Base-by-base conservation (phyloP, 1,140 invertebrate species). In the Lordiphosa mommai region DNA sequence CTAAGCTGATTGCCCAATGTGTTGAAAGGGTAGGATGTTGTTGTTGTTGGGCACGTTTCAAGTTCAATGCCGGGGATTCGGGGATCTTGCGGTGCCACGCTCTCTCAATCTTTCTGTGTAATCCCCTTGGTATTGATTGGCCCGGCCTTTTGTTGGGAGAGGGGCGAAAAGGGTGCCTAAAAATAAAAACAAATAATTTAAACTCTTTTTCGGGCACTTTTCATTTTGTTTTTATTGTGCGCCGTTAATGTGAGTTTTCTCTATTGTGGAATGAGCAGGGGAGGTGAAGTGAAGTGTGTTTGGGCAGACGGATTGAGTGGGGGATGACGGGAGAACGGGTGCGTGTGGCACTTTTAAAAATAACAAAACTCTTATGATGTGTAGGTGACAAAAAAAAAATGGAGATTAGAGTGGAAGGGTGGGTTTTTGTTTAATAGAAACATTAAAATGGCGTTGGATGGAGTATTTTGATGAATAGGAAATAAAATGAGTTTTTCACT, bases 21-120 rank as follows among this genome's bases (percentile, higher is more conserved):
- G 74, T 57, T 76, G 74, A 80, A 80, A 76, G 77, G 65, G 52
- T 76, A 53, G 44, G 41, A 56, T 58, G 49, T 72, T 57, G 29
- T 47, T 38, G 30, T 27, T 34, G 30, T 38, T 37, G 57, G 40
- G 63, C 44, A 60, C 51, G 34, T 71, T 80, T 80, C 74, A 80
- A 80, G 74, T 80, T 80, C 74, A 82, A 82, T 80, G 76, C 68
- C 74, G 68, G 72, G 53, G 76, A 82, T 80, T 66, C 74, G 68
- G 79, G 56, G 76, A 80, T 80, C 71, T 80, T 80, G 74, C 17
- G 74, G 74, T 80, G 74, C 57, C 77, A 80, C 76, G 60, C 74
- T 66, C 50, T 10, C 20, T 23, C 38, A 17, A 12, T 41, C n/a
- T 20, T 10, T 3, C 4, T 37, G n/a, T 59, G 71, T 80, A 71